Evolutionary conservation across 1,140 invertebrate species (phyloP).

Genomic region (Cydia strobilella): DNA sequence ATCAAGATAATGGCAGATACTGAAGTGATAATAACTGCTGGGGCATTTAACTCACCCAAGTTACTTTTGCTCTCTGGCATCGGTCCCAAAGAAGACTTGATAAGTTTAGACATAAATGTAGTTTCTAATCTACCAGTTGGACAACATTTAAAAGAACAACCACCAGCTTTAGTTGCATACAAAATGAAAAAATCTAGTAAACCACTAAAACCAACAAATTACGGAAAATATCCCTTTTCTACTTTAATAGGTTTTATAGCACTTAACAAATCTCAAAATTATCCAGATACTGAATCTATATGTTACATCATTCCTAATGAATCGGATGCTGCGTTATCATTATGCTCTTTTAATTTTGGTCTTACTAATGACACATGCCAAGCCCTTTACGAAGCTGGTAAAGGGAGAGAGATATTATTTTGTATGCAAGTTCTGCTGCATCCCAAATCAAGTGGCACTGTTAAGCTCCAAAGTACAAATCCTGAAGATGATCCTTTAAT

Average conservation of each 20-base stretch:
- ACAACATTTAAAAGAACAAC: constrained; percentile 80
- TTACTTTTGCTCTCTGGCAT: constrained; percentile 85
- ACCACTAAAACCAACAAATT: neutral
- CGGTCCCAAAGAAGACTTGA: constrained; percentile 81
- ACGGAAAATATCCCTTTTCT: neutral
- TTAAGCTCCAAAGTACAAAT: constrained; percentile 77
- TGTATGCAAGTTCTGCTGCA: constrained; percentile 54
- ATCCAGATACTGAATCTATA: constrained; percentile 12
- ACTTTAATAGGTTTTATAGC: neutral
- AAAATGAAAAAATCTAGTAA: neutral
- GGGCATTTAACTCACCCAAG: constrained; percentile 82
- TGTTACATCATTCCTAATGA: neutral
- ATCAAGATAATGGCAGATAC: constrained; percentile 61
- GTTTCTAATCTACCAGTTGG: constrained; percentile 85
- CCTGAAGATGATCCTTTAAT: constrained; percentile 82
- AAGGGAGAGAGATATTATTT: constrained; percentile 22
- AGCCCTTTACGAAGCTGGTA: neutral
- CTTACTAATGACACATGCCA: neutral
- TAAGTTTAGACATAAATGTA: constrained; percentile 81
- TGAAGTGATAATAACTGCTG: constrained; percentile 84
- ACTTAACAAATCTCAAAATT: neutral
- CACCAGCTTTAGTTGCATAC: constrained; percentile 35
- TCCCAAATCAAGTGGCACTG: constrained; percentile 79
- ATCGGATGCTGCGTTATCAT: neutral
- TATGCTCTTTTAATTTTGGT: neutral